Conservation (phyloP, 2,113 vertebrate species). For the Oncorhynchus keta region DNA sequence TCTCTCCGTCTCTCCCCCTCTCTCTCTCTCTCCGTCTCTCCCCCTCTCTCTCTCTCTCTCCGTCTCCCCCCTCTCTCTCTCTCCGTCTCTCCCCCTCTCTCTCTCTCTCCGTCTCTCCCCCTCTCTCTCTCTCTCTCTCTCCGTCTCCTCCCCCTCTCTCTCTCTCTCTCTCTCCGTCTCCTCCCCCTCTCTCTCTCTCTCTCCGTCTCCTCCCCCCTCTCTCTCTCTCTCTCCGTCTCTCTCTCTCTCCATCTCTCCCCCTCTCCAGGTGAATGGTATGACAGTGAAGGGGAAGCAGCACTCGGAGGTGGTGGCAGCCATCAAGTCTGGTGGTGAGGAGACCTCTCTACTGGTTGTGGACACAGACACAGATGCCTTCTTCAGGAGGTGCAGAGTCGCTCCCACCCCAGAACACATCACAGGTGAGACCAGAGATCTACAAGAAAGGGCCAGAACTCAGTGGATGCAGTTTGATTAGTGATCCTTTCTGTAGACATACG, state of each 20-base stretch:
- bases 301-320: conserved; percentile 83
- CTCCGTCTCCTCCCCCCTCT: not conserved
- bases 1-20: no score
- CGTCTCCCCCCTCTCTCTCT: not conserved
- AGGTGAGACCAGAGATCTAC: conserved; percentile 69
- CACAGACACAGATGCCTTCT: conserved; percentile 85
- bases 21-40: not conserved
- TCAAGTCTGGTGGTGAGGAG: conserved; percentile 80
- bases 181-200: not conserved
- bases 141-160: no score
- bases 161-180: not conserved
- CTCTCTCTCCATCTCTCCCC: not conserved
- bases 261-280: conserved; percentile 83
- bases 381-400: conserved; percentile 85
- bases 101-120: no score
- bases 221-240: not conserved
- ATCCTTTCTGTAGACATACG: no score
- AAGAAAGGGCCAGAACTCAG: no score
- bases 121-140: no score
- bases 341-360: conserved; percentile 89
- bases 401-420: conserved; percentile 78
- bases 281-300: conserved; percentile 87
- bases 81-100: no score
- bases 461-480: no score
- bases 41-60: no score